phyloP scores from a whole-genome alignment of 2,113 vertebrate genomes.

The Saccopteryx bilineata region DNA sequence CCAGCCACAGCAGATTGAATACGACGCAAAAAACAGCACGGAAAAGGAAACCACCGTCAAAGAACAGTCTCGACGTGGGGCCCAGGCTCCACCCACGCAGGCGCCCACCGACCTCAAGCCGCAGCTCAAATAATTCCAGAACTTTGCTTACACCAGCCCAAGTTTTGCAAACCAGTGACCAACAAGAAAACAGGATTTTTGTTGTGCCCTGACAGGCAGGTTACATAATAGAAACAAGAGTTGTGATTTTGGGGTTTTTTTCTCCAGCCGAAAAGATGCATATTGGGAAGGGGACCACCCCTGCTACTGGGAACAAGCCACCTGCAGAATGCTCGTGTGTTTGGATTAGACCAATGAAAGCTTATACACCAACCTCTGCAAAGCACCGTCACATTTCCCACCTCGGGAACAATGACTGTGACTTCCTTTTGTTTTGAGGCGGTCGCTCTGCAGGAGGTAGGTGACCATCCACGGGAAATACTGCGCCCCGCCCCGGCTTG shows the following conservation, averaged over 20 bases:
- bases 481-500: neutral
- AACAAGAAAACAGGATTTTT: neutral
- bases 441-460: neutral
- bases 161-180: neutral
- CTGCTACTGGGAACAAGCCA: neutral
- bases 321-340: slow-evolving; percentile 23
- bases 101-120: neutral
- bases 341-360: slow-evolving; percentile 58
- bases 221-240: neutral
- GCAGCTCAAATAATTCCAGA: slow-evolving; percentile 10
- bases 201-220: neutral
- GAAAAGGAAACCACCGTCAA: neutral
- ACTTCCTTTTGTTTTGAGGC: slow-evolving; percentile 47
- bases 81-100: neutral
- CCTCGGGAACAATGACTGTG: slow-evolving; percentile 47
- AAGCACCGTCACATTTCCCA: slow-evolving; percentile 53
- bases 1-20: neutral
- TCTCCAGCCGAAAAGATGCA: neutral
- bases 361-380: slow-evolving; percentile 47
- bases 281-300: neutral
- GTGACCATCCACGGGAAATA: neutral
- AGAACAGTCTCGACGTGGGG: neutral
- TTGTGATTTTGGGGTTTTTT: too few relatives aligned
- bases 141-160: neutral
- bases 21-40: neutral